Conservation (phyloP, 2,797 vertebrate genomes). For the Notamacropus eugenii region DNA sequence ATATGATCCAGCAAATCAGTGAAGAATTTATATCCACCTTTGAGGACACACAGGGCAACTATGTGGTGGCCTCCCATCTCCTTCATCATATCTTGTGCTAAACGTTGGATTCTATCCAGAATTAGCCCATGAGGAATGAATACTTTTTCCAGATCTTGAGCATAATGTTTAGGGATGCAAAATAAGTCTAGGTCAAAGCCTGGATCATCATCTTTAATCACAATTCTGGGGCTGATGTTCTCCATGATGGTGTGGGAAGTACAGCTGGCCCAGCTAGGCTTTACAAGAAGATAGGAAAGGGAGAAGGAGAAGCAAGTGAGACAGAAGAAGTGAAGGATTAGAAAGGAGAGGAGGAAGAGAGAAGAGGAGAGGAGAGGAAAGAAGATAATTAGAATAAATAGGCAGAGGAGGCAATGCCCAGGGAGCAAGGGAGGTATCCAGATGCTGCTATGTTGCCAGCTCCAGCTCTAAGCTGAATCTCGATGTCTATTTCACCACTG, state of each 20-base stretch:
- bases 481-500: too few species aligned
- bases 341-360: neutral
- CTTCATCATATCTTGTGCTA: slow-evolving; percentile 95
- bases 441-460: neutral
- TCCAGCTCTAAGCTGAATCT: too few species aligned
- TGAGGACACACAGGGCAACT: slow-evolving; percentile 95
- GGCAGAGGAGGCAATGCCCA: neutral
- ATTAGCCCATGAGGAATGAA: slow-evolving; percentile 98
- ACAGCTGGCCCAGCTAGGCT: too few species aligned
- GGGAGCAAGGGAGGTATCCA: neutral
- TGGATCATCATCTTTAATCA: slow-evolving; percentile 93
- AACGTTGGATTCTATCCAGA: slow-evolving; percentile 95
- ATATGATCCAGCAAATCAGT: slow-evolving; percentile 96
- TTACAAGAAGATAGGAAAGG: neutral
- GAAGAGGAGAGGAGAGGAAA: too few species aligned
- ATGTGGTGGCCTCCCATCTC: slow-evolving; percentile 95
- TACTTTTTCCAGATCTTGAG: slow-evolving; percentile 92
- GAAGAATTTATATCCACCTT: slow-evolving; percentile 96
- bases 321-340: too few species aligned
- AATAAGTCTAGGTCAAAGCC: slow-evolving; percentile 96
- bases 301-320: too few species aligned
- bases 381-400: neutral
- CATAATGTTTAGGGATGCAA: slow-evolving; percentile 97
- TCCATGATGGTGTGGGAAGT: slow-evolving; percentile 19
- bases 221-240: slow-evolving; percentile 56